Evolutionary conservation across 2,888 invertebrate genomes (phyloP), one percentile per base, ranked within the genome.

Genomic region (Drosophila paranaensis): DNA sequence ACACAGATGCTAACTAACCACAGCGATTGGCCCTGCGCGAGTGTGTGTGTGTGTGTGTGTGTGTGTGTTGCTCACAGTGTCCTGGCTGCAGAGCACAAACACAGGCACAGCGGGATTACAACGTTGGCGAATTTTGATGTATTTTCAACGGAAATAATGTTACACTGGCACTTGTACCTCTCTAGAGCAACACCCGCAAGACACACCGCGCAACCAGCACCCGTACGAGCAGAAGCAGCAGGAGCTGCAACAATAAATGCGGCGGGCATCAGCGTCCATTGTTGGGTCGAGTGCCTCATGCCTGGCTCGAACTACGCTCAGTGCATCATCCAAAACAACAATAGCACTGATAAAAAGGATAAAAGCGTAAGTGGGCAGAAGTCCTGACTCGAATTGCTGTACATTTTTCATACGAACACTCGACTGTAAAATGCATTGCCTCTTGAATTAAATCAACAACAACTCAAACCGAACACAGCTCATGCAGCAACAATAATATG

Each of bases 1-100:
- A 89, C 85, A 87, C 89, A 85, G 82, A 87, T 89, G 89, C 85
- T 89, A 87, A 87, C 87, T 87, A 89, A 87, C 87, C 87, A 81
- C 87, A 87, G 77, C 75, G 53, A 81, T 67, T 62, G 70, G 42
- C 33, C 43, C 42, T 40, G 35, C 58, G 55, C 60, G 27, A 48
- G 27, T 42, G 45, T 40, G 30, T 63, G 57, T 62, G 27, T 51
- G 27, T 45, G 45, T 40, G 69, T 40, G 30, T 63, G 57, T 62
- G 27, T 51, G 27, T 45, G 45, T 40, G 69, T n/a, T n/a, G n/a
- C n/a, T 70, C 64, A 42, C 45, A 25, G 39, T 46, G 61, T 50
- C 63, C 56, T 60, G 66, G 42, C 63, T 63, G 60, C 20, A 20
- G 20, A 57, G 74, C 74, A 69, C 72, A 84, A 60, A 71, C 65